Base-by-base conservation (phyloP, 92 coral and sea anemone genomes). In the Zoanthus sansibaricus region DNA sequence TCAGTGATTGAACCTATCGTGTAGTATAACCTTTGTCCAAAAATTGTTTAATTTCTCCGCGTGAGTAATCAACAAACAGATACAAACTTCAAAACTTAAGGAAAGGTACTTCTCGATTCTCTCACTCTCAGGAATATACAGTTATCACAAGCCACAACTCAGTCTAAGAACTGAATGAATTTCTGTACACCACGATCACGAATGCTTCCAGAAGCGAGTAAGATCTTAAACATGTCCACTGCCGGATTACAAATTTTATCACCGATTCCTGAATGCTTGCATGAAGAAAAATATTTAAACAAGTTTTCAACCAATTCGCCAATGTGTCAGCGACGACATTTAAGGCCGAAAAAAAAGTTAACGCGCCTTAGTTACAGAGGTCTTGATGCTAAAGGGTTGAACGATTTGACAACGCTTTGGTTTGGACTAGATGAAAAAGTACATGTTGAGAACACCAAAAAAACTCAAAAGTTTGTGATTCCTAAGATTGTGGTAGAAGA, bases 291-390 rank as follows among this genome's bases (percentile, higher is more conserved):
- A 37, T 58, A 58, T 58, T 11, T 58, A 58, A 58, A 58, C 15
- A 80, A 72, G 10, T 91, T 91, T 70, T 76, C 83, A n/a, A 87
- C 66, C 16, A 80, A 66, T 67, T 80, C 85, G 47, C 85, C 85
- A 1, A 66, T 80, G 46, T 30, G 66, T 14, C 85, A 80, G 85
- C 85, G 85, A 31, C 45, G 75, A 80, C 56, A 66, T 64, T 80
- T 74, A 9, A 64, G 75, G 30, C 98, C 94, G 44, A 95, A 95
- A 94, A 95, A 93, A 85, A 95, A 95, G 61, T 91, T 95, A 45
- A 83, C 94, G 7, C 86, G 94, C 18, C 80, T 91, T 33, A 72
- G 73, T 18, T 87, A 88, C 48, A 87, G 91, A 62, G 66, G 88
- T 14, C 85, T 80, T 17, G 85, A 80, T 20, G 73, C 72, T 12